Evolutionary conservation across 2,113 vertebrate species (phyloP).

Genomic region (Osmerus eperlanus): DNA sequence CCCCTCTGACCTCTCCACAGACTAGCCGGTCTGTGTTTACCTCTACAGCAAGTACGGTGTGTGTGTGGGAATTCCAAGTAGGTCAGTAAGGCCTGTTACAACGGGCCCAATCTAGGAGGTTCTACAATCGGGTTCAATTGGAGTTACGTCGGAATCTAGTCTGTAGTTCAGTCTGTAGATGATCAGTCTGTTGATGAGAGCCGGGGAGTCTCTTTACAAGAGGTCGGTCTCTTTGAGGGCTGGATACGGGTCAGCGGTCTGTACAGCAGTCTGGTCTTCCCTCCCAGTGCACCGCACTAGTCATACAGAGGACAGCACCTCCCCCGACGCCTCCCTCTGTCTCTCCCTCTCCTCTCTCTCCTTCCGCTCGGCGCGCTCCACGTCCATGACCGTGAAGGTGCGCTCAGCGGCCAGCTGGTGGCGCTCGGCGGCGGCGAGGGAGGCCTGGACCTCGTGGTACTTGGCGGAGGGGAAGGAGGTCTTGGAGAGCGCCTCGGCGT

Average conservation of each 20-base stretch:
- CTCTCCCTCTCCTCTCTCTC: constrained; percentile 80
- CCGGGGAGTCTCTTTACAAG: constrained; percentile 15
- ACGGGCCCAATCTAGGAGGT: too few relatives aligned
- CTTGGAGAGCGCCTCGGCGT: constrained; percentile 77
- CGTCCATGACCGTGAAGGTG: constrained; percentile 76
- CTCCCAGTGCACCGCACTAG: constrained; percentile 75
- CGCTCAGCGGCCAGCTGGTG: constrained; percentile 69
- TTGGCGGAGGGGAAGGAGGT: constrained; percentile 71
- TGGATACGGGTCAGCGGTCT: background rate
- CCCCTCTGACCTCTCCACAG: too few relatives aligned
- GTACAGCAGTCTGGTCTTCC: constrained; percentile 57
- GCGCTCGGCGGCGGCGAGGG: constrained; percentile 62
- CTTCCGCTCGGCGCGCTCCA: constrained; percentile 79
- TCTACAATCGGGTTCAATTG: background rate
- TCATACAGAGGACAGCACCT: constrained; percentile 90
- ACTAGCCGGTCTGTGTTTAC: too few relatives aligned
- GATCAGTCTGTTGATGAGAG: background rate
- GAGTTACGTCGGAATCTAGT: background rate
- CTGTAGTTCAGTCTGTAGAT: background rate
- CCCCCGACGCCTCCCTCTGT: constrained; percentile 74
- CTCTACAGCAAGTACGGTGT: too few relatives aligned
- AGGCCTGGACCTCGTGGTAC: constrained; percentile 78
- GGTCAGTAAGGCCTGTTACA: too few relatives aligned
- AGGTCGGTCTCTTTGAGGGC: constrained; percentile 50
- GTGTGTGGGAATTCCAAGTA: too few relatives aligned